phyloP scores from a whole-genome alignment of 2,113 vertebrate genomes.

The Todiramphus saurophagus region DNA sequence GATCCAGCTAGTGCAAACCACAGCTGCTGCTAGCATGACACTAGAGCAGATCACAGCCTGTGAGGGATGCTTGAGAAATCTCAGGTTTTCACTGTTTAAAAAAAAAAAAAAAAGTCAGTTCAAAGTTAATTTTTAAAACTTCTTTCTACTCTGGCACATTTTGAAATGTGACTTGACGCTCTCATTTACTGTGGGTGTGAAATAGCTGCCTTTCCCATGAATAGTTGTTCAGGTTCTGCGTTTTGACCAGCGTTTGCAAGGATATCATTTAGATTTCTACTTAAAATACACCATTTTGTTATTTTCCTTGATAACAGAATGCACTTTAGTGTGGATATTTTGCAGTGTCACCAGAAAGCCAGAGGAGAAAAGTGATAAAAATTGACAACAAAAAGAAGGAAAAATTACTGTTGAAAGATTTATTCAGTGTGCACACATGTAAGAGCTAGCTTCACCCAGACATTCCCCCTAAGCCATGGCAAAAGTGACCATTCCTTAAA shows the following conservation, averaged over 20 bases:
- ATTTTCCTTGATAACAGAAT: conserved; percentile 61
- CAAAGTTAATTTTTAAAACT: background rate
- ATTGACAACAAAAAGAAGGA: background rate
- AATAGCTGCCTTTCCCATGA: background rate
- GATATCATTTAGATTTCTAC: conserved; percentile 58
- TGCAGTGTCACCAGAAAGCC: conserved; percentile 28
- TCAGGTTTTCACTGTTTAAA: background rate
- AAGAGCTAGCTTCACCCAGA: background rate
- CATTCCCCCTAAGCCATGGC: background rate
- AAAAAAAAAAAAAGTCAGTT: background rate
- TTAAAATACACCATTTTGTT: conserved; percentile 45
- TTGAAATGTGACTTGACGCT: background rate
- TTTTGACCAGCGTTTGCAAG: conserved; percentile 22
- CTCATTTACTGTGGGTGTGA: background rate
- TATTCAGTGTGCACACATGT: background rate
- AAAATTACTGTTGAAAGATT: background rate
- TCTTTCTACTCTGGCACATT: background rate
- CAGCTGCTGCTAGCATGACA: background rate
- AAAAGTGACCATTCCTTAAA: background rate
- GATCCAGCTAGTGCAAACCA: background rate
- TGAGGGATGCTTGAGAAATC: background rate
- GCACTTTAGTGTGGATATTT: conserved; percentile 18
- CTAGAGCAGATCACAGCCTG: background rate
- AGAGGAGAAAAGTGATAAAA: background rate
- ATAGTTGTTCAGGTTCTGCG: background rate